Base-by-base conservation (phyloP, 2,888 invertebrate genomes). In the Dryobota labecula region DNA sequence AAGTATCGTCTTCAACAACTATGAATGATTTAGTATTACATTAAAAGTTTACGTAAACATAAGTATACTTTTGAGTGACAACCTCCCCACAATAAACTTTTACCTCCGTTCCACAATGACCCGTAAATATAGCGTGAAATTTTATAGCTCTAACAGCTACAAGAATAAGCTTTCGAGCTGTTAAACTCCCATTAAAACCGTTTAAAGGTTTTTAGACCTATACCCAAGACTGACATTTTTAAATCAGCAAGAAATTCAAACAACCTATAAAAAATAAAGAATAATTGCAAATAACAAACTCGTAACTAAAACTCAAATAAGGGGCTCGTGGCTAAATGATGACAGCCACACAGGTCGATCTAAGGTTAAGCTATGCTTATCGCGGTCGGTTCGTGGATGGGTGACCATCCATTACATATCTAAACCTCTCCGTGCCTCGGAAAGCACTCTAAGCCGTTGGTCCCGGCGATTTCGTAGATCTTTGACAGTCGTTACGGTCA, bases 151-250 rank as follows among this genome's bases (percentile, higher is more conserved):
- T 41, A 51, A 63, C 61, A 60, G 49, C 58, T 33, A 41, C 53
- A 68, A 62, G 54, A 70, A 74, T 70, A 53, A 30, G 49, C 70
- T 83, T 72, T 76, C 58, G 30, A 71, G 65, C 64, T 53, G 72
- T 75, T 72, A 75, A 83, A 75, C 18, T 49, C 27, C 30, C 67
- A 76, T 75, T 61, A 63, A 76, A 70, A 36, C n/a, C 30, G 33
- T 73, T 69, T 43, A 63, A 70, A 68, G 38, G 33, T 57, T 60
- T 72, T 73, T n/a, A 70, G 27, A 36, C 30, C 41, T 53, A 73
- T 43, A 9, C 27, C 24, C 18, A 36, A 54, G 36, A 56, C 62
- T 41, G 47, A 30, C 49, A 38, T 61, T 62, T 27, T 62, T 27
- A 51, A 57, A 60, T 58, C 7, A 41, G 24, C 24, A 30, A 66